These are phyloP conservation scores for Podarcis muralis DNA, from an alignment of 2,113 vertebrate species.

Conservation along the genomic window DNA sequence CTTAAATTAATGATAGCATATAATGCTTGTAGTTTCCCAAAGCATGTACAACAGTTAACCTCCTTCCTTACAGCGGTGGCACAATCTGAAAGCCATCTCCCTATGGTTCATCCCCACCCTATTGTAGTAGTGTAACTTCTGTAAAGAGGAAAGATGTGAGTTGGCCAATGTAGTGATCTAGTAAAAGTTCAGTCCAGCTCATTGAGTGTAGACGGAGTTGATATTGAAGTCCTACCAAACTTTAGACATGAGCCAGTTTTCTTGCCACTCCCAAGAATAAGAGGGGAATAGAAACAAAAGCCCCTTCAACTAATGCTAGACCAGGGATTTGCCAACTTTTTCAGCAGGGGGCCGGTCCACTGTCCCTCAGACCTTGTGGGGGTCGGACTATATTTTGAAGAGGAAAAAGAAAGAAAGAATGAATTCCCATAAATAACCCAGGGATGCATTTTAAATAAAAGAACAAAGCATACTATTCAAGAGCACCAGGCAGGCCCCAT, in stretches of 20 bases:
- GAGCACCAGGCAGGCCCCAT: too few relatives aligned
- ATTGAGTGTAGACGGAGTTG: too few relatives aligned
- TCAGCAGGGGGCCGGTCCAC: too few relatives aligned
- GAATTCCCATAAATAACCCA: too few relatives aligned
- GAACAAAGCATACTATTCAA: too few relatives aligned
- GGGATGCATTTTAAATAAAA: too few relatives aligned
- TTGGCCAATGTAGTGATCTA: not conserved
- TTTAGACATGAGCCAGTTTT: not conserved
- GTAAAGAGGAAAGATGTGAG: not conserved
- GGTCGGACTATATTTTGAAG: too few relatives aligned
- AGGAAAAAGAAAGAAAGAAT: too few relatives aligned
- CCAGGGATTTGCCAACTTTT: not conserved
- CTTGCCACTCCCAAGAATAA: slow-evolving; percentile 24
- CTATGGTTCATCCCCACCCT: not conserved
- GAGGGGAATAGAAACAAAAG: not conserved
- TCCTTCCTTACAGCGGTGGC: not conserved
- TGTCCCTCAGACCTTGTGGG: too few relatives aligned
- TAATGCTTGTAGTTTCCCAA: not conserved
- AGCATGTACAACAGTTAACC: not conserved
- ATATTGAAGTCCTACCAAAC: too few relatives aligned
- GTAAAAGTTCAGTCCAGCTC: too few relatives aligned
- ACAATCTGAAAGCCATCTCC: not conserved
- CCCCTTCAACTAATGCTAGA: slow-evolving; percentile 19
- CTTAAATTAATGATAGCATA: not conserved
- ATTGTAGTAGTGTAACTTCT: not conserved